Percentiles rank a stretch among this genome's conserved stretches.
These are phyloP conservation scores for Siniperca undulata DNA, from an alignment of 2,797 vertebrate genomes.

Conservation along the genomic window DNA sequence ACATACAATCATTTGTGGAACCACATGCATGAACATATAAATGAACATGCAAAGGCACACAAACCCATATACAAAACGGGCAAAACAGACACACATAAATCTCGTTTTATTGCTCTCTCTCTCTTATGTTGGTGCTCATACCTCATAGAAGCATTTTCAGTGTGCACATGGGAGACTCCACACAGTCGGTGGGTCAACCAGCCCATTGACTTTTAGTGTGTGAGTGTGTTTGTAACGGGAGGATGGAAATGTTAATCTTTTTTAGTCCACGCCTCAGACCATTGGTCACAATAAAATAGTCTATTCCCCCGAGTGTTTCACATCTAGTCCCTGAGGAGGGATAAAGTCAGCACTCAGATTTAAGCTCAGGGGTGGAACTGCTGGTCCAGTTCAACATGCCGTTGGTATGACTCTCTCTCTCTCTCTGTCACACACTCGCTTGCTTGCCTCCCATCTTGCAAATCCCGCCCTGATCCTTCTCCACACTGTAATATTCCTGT, in stretches of 20 bases:
- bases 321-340: constrained; percentile 28
- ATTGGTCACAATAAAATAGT: constrained; percentile 49
- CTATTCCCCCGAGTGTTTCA: constrained; percentile 38
- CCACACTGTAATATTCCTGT: neutral
- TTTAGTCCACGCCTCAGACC: constrained; percentile 46
- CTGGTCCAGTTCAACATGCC: constrained; percentile 33
- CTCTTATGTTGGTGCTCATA: neutral
- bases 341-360: constrained; percentile 43
- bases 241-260: constrained; percentile 52
- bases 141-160: constrained; percentile 19
- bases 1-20: constrained; percentile 16
- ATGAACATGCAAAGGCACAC: constrained; percentile 20
- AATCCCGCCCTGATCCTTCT: constrained; percentile 19
- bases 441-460: neutral
- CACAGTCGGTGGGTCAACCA: constrained; percentile 51
- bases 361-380: constrained; percentile 35
- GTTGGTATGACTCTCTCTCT: constrained; percentile 6
- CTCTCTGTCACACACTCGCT: neutral
- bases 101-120: neutral
- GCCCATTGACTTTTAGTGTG: constrained; percentile 53
- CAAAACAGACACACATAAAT: neutral
- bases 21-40: constrained; percentile 11
- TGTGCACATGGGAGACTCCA: constrained; percentile 23
- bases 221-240: constrained; percentile 28
- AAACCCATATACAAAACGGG: neutral